phyloP scores from a whole-genome alignment of 2,888 invertebrate genomes.

The Cryptocheilus praepositus region DNA sequence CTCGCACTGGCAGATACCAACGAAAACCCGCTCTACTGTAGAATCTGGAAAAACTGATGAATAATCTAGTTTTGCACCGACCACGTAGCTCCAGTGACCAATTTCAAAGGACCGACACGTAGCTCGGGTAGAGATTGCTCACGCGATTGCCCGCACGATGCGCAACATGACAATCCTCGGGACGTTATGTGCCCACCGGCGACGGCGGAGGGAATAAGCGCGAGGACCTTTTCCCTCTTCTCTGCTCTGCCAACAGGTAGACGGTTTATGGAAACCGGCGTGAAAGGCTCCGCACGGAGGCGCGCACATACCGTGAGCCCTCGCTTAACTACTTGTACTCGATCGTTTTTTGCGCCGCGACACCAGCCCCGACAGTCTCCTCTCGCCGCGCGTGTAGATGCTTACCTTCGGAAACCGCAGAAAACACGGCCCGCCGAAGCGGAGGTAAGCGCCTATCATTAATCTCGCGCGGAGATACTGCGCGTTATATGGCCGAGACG shows the following conservation, averaged over 20 bases:
- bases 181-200: background rate
- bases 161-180: background rate
- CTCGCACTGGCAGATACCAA: no score
- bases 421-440: slow-evolving; percentile 12
- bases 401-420: slow-evolving; percentile 14
- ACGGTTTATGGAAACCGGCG: slow-evolving; percentile 28
- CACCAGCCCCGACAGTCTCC: background rate
- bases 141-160: no score
- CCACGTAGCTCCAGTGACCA: no score
- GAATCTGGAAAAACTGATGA: no score
- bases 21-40: no score
- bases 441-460: slow-evolving; percentile 21
- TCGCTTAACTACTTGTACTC: slow-evolving; percentile 8
- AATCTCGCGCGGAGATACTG: slow-evolving; percentile 14
- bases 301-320: slow-evolving; percentile 1
- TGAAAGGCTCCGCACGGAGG: slow-evolving; percentile 22
- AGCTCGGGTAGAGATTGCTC: no score
- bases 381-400: no score
- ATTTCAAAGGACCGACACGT: no score
- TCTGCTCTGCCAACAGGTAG: slow-evolving; percentile 25
- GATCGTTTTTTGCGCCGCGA: slow-evolving; percentile 11
- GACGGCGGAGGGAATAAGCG: background rate
- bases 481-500: no score
- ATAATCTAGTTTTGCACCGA: no score
- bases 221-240: slow-evolving; percentile 3